These are phyloP conservation scores for Troilus luridus DNA, from an alignment of 2,888 invertebrate species.

Conservation along the genomic window DNA sequence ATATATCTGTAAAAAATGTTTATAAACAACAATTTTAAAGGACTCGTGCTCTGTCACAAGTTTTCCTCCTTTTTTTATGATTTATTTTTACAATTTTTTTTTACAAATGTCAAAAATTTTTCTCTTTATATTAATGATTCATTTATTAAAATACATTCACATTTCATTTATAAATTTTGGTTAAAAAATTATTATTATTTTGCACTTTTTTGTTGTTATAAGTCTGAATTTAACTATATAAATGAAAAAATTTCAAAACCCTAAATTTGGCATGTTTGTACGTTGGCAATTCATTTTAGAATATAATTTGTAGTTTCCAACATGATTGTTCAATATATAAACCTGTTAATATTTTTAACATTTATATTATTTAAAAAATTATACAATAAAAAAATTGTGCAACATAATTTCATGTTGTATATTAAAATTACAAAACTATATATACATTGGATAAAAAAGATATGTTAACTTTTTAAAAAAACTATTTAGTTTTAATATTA, in stretches of 20 bases:
- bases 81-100: constrained; percentile 51
- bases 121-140: constrained; percentile 43
- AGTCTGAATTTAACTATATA: constrained; percentile 56
- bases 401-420: constrained; percentile 17
- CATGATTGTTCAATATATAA: constrained; percentile 11
- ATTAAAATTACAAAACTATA: constrained; percentile 42
- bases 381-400: constrained; percentile 46
- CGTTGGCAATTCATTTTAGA: constrained; percentile 39
- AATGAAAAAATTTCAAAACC: background rate
- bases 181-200: constrained; percentile 57
- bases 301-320: constrained; percentile 14
- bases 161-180: constrained; percentile 56
- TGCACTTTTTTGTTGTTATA: constrained; percentile 59
- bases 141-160: constrained; percentile 57
- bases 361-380: background rate
- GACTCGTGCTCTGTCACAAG: constrained; percentile 51
- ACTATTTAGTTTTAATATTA: background rate
- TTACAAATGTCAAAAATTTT: constrained; percentile 57
- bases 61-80: constrained; percentile 49
- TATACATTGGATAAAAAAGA: constrained; percentile 28
- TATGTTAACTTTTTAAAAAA: constrained; percentile 28
- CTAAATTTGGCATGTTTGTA: constrained; percentile 29
- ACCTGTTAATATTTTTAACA: constrained; percentile 14
- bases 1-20: constrained; percentile 62
- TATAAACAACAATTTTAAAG: constrained; percentile 62